Percentiles rank a stretch among this genome's conserved stretches.
Evolutionary conservation across 2,888 invertebrate species (phyloP).

Genomic region (Nineta flava): DNA sequence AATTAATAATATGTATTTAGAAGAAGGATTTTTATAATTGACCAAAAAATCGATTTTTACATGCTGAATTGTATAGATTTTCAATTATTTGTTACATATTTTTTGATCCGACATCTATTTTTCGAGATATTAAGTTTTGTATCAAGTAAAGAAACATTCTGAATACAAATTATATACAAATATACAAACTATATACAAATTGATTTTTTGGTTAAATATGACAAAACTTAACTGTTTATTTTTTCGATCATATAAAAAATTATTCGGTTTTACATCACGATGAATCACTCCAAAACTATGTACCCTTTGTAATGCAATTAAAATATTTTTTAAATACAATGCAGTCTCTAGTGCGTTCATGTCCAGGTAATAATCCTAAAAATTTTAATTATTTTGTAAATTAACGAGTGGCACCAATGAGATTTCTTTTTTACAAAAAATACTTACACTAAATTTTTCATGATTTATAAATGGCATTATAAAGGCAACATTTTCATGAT

Average conservation of each 20-base stretch:
- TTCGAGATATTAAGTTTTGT: too few species aligned
- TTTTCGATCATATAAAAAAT: conserved; percentile 70
- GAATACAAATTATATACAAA: too few species aligned
- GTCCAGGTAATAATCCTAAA: conserved; percentile 55
- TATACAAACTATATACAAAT: too few species aligned
- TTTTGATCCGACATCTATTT: too few species aligned
- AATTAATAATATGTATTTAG: too few species aligned
- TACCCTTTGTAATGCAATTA: conserved; percentile 61
- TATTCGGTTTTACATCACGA: conserved; percentile 81
- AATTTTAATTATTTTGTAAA: conserved; percentile 10
- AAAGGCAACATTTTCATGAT: conserved; percentile 66
- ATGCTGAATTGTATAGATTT: too few species aligned
- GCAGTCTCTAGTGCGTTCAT: conserved; percentile 56
- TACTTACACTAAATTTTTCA: conserved; percentile 56
- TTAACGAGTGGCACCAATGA: too few species aligned
- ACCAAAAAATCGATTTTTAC: too few species aligned
- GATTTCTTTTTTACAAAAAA: background rate
- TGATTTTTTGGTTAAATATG: too few species aligned
- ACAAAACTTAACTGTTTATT: conserved; percentile 32
- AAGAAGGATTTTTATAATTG: too few species aligned
- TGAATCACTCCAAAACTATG: conserved; percentile 77
- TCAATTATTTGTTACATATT: too few species aligned
- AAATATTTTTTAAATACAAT: conserved; percentile 63
- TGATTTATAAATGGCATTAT: conserved; percentile 83
- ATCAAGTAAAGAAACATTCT: too few species aligned